phyloP scores from a whole-genome alignment of 2,888 invertebrate species.

The Cynaeus angustus region DNA sequence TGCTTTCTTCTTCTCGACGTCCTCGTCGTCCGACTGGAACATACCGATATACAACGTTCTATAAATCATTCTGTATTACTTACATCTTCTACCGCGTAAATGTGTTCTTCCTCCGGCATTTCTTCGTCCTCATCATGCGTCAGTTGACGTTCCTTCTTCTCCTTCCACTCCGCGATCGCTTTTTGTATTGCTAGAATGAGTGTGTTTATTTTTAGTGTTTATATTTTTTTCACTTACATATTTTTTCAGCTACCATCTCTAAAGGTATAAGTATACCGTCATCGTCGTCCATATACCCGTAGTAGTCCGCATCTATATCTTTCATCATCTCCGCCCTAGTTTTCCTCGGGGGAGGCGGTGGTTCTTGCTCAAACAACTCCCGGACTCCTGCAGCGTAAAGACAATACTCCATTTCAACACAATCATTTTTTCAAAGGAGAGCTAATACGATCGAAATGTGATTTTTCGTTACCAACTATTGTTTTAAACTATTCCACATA shows the following conservation, averaged over 20 bases:
- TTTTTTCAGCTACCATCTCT: slow-evolving; percentile 86
- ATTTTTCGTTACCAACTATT: slow-evolving; percentile 48
- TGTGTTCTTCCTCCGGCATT: slow-evolving; percentile 82
- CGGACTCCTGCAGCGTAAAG: slow-evolving; percentile 81
- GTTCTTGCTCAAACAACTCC: slow-evolving; percentile 97
- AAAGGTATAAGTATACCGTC: slow-evolving; percentile 94
- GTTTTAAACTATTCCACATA: slow-evolving; percentile 35
- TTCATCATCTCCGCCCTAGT: slow-evolving; percentile 98
- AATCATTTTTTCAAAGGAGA: slow-evolving; percentile 30
- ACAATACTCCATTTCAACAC: slow-evolving; percentile 47
- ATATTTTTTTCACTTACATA: slow-evolving; percentile 70
- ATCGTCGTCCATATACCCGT: slow-evolving; percentile 98
- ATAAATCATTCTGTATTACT: slow-evolving; percentile 37
- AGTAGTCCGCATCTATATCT: slow-evolving; percentile 98
- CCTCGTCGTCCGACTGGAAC: slow-evolving; percentile 66
- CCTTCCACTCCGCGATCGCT: slow-evolving; percentile 84
- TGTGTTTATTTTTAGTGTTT: too few species aligned
- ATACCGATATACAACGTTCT: neutral
- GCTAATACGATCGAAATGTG: slow-evolving; percentile 39
- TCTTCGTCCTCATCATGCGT: slow-evolving; percentile 73
- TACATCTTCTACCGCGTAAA: slow-evolving; percentile 78
- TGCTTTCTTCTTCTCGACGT: slow-evolving; percentile 62
- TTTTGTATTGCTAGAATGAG: slow-evolving; percentile 72
- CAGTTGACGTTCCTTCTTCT: slow-evolving; percentile 76
- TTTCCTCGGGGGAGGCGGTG: slow-evolving; percentile 91